A percentile compares a stretch with the other conserved stretches of the same genome.
Conservation (phyloP, 2,888 invertebrate genomes). For the Archaeoteleia sp. region DNA sequence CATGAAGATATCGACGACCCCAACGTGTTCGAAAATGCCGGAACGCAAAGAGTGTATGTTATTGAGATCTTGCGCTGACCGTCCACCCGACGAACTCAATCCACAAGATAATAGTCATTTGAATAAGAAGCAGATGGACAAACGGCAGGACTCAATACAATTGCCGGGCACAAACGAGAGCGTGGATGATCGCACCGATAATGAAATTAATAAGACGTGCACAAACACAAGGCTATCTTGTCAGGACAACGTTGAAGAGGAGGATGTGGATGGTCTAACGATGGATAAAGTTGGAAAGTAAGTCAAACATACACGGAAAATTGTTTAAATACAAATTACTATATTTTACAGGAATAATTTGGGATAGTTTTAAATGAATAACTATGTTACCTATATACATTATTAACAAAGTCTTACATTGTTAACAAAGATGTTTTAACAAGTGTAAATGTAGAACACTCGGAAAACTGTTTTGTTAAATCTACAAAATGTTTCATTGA, state of each 20-base stretch:
- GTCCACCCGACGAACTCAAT: constrained; percentile 46
- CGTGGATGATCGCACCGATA: constrained; percentile 51
- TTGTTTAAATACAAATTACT: too few relatives aligned
- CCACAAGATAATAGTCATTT: constrained; percentile 45
- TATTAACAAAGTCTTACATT: too few relatives aligned
- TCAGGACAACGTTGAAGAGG: constrained; percentile 66
- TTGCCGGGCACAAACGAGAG: constrained; percentile 63
- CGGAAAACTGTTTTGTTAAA: too few relatives aligned
- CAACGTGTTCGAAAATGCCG: constrained; percentile 62
- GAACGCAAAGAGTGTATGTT: constrained; percentile 64
- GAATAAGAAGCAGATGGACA: constrained; percentile 29
- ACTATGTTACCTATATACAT: too few relatives aligned
- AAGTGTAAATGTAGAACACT: too few relatives aligned
- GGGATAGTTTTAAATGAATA: too few relatives aligned
- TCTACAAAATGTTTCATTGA: too few relatives aligned
- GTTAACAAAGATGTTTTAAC: too few relatives aligned
- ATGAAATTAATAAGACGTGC: constrained; percentile 59
- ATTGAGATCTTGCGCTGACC: constrained; percentile 59
- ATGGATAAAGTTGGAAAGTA: constrained; percentile 71
- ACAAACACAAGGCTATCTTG: constrained; percentile 65
- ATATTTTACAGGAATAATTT: too few relatives aligned
- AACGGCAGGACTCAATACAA: constrained; percentile 61
- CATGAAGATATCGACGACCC: constrained; percentile 71
- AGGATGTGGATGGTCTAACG: constrained; percentile 67
- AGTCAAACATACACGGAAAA: too few relatives aligned